Evolutionary conservation across 2,888 invertebrate species (phyloP).

Genomic region (Drosophila picticornis): DNA sequence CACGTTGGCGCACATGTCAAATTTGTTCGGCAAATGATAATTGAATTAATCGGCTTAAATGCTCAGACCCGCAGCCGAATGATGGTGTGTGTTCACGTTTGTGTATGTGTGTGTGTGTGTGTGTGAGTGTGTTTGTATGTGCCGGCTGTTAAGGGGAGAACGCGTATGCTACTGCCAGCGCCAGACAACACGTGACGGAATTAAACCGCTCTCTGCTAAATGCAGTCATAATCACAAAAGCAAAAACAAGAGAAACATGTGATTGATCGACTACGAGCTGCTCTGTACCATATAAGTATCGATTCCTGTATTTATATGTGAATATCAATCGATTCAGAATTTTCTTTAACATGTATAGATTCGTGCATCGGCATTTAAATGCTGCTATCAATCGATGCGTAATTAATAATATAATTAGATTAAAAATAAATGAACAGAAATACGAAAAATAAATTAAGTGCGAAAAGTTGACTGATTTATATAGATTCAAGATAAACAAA

Average conservation of each 20-base stretch:
- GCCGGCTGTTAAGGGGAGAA: constrained; percentile 10
- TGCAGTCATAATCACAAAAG: constrained; percentile 64
- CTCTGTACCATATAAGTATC: not conserved
- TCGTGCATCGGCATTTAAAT: not conserved
- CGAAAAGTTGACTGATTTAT: not conserved
- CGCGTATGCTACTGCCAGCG: constrained; percentile 31
- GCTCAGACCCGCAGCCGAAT: constrained; percentile 46
- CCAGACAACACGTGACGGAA: constrained; percentile 62
- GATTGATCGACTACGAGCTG: constrained; percentile 7
- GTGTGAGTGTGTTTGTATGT: not conserved
- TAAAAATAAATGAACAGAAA: not conserved
- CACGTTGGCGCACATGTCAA: constrained; percentile 59
- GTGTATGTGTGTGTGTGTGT: not conserved
- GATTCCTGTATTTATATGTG: not conserved
- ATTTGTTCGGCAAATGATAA: constrained; percentile 77
- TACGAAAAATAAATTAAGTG: not conserved
- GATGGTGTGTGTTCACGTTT: constrained; percentile 9
- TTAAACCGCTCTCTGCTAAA: constrained; percentile 45
- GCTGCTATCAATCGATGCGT: not conserved
- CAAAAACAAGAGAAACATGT: constrained; percentile 42
- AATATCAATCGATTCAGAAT: not conserved
- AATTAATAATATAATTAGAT: not conserved
- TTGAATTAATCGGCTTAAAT: constrained; percentile 83
- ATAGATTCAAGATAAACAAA: not conserved
- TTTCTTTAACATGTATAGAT: not conserved